These are phyloP conservation scores for Rhynchophorus ferrugineus DNA, from an alignment of 1,140 invertebrate genomes.

Conservation along the genomic window DNA sequence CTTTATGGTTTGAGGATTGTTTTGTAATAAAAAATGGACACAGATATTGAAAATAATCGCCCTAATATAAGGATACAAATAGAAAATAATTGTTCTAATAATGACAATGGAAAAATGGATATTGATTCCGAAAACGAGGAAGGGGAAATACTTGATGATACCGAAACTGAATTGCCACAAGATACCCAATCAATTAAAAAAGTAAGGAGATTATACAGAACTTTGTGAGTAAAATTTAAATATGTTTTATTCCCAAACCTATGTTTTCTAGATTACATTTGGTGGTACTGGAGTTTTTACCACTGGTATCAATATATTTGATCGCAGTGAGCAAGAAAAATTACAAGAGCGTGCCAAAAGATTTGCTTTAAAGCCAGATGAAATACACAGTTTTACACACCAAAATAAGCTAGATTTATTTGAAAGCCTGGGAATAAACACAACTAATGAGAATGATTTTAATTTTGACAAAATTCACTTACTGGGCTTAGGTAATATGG, in stretches of 20 bases:
- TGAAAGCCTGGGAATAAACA: conserved; percentile 54
- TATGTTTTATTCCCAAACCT: no score
- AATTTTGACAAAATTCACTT: conserved; percentile 68
- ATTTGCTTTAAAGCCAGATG: conserved; percentile 55
- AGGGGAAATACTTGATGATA: conserved; percentile 45
- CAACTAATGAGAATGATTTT: conserved; percentile 54
- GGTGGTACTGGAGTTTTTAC: conserved; percentile 47
- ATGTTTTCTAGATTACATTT: conserved; percentile 40
- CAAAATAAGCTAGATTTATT: conserved; percentile 57
- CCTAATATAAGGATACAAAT: conserved; percentile 40
- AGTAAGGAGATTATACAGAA: conserved; percentile 9
- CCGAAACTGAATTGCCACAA: conserved; percentile 20
- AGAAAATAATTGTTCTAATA: conserved; percentile 30
- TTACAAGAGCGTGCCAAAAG: conserved; percentile 60
- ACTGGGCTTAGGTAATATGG: conserved; percentile 65
- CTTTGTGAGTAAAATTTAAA: no score
- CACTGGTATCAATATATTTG: conserved; percentile 52
- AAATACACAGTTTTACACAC: conserved; percentile 45
- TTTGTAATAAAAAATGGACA: conserved; percentile 8
- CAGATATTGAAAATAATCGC: conserved; percentile 28
- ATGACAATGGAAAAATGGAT: conserved; percentile 34
- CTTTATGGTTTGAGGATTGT: no score
- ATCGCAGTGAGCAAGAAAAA: conserved; percentile 55
- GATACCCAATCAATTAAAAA: conserved; percentile 6
- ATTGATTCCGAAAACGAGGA: conserved; percentile 31